Evolutionary conservation across 2,888 invertebrate species (phyloP), one percentile per base, ranked within the genome.

Genomic region (Tinea trinotella): DNA sequence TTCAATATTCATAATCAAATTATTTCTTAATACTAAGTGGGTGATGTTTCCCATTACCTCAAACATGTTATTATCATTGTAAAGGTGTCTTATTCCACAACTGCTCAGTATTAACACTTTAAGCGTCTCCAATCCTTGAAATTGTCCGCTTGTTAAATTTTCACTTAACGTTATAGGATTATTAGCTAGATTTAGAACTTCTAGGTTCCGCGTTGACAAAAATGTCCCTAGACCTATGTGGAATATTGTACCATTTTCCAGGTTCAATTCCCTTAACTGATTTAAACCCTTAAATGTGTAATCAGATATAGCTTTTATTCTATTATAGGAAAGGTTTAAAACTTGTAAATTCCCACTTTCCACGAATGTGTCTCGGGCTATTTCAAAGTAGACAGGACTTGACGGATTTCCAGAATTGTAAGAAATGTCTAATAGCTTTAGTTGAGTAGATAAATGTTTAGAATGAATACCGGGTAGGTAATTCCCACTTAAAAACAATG

Each of bases 301-400:
- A 54, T 85, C 67, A 56, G 75, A 86, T 55, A 90, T 64, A 22
- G 83, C 75, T 59, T 87, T 78, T 15, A 90, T 76, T 60, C 80
- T 80, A 59, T 90, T 90, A 57, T 70, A 88, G 1, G 87, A 81
- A 44, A 90, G 63, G 62, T 89, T 87, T 6, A 90, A 64, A 55
- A 81, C 71, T 61, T 68, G 68, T 3, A 90, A 60, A 40, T 82
- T 72, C 17, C 69, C 76, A 67, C 87, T 84, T 58, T 85, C 74
- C 1, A 68, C 61, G 59, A 90, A 89, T 1, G 79, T 79, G n/a
- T 83, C 68, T 58, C 75, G 70, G 40, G 76, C 79, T 50, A 90
- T 75, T 58, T 87, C 84, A 59, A 85, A 89, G 60, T 87, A 87
- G 48, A 83, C 69, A 0, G 84, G 78, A 52, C 70, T 78, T 13